Conservation (phyloP, 1,140 invertebrate genomes). For the Drosophila santomea region DNA sequence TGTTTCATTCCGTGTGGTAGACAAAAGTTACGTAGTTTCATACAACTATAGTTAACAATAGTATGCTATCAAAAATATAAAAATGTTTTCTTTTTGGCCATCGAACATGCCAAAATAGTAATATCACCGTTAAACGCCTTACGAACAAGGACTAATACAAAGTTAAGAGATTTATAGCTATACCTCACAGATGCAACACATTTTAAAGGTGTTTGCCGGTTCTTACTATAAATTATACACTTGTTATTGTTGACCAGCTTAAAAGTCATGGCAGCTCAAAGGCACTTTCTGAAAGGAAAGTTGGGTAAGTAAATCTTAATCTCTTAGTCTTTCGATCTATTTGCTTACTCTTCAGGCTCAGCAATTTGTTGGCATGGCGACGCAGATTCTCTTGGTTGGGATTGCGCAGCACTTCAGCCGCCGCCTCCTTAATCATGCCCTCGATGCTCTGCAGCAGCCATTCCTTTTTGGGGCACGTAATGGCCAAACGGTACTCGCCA, state of each 20-base stretch:
- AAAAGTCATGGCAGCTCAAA: constrained; percentile 40
- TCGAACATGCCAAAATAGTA: not conserved
- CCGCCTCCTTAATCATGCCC: constrained; percentile 64
- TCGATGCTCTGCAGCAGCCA: constrained; percentile 54
- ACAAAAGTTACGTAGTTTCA: constrained; percentile 1
- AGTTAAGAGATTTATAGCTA: not conserved
- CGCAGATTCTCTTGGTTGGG: constrained; percentile 40
- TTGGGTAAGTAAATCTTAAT: not conserved
- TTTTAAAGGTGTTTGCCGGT: constrained; percentile 14
- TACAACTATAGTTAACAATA: constrained; percentile 11
- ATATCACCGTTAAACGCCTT: constrained; percentile 13
- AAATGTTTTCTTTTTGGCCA: not conserved
- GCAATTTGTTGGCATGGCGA: constrained; percentile 49
- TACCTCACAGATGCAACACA: constrained; percentile 4
- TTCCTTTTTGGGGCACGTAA: constrained; percentile 57
- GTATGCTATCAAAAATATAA: constrained; percentile 41
- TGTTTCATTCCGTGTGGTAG: not conserved
- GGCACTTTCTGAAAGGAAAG: constrained; percentile 47
- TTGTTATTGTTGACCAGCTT: not conserved
- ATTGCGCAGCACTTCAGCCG: constrained; percentile 36
- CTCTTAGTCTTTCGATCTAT: not conserved
- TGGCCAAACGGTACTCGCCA: constrained; percentile 50
- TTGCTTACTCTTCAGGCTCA: constrained; percentile 58
- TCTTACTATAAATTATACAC: not conserved
- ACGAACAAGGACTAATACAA: constrained; percentile 11